Evolutionary conservation across 1,140 invertebrate species (phyloP).

Genomic region (Asobara japonica): DNA sequence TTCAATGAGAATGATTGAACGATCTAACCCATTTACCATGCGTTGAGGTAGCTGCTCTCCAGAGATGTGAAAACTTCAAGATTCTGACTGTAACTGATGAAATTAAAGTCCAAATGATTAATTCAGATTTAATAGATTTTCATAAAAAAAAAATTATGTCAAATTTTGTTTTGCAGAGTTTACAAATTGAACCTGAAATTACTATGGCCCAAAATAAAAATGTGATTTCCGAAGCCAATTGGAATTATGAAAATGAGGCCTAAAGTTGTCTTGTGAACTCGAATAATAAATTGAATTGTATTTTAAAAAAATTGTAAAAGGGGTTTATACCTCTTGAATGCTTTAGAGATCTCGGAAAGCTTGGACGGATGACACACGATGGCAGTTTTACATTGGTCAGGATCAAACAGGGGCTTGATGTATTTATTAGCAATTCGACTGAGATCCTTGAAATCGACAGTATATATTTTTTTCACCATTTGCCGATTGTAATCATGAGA

Average conservation of each 20-base stretch:
- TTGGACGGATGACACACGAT: conserved; percentile 83
- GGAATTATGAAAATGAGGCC: no score
- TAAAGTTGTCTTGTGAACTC: no score
- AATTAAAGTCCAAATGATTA: conserved; percentile 36
- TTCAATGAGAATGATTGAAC: neutral
- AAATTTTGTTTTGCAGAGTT: no score
- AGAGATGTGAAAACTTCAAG: conserved; percentile 65
- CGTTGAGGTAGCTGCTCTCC: conserved; percentile 68
- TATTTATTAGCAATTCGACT: conserved; percentile 75
- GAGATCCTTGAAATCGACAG: conserved; percentile 74
- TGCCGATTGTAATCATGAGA: conserved; percentile 77
- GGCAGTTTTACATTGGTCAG: conserved; percentile 70
- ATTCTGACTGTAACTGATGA: conserved; percentile 64
- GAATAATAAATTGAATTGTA: no score
- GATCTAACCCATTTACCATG: conserved; percentile 43
- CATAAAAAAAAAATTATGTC: no score
- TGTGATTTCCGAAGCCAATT: no score
- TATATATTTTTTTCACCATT: conserved; percentile 74
- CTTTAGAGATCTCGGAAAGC: conserved; percentile 72
- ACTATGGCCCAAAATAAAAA: no score
- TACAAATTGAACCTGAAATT: no score
- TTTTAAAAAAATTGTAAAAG: conserved; percentile 46
- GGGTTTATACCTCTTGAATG: conserved; percentile 73
- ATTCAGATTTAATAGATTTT: no score
- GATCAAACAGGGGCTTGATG: conserved; percentile 74